Evolutionary conservation across 2,888 invertebrate species (phyloP).

Genomic region (Stenolophus ochropezus): DNA sequence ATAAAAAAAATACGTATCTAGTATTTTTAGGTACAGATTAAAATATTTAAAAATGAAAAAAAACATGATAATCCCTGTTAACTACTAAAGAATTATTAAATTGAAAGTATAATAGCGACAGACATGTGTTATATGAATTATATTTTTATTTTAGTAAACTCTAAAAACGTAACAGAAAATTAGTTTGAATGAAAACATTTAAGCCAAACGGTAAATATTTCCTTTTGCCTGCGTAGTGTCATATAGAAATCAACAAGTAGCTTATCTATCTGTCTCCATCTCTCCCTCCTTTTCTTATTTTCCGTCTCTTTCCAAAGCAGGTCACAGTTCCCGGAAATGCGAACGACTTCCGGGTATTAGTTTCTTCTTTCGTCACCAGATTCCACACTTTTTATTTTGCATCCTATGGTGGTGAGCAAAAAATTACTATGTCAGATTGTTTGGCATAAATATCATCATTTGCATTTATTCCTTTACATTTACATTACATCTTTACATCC

Average conservation of each 20-base stretch:
- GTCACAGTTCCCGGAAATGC: slow-evolving; percentile 3
- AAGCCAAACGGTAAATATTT: no score
- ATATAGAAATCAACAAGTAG: not conserved
- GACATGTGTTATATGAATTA: no score
- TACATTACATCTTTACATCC: not conserved
- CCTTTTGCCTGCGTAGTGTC: not conserved
- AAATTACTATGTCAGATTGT: not conserved
- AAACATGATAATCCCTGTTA: no score
- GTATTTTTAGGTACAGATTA: no score
- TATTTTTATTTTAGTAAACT: no score
- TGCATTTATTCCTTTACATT: not conserved
- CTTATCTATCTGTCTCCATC: not conserved
- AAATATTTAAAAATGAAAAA: no score
- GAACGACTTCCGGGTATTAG: slow-evolving; percentile 5
- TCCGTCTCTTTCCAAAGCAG: not conserved
- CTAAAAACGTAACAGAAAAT: no score
- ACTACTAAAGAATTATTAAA: no score
- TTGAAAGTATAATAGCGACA: no score
- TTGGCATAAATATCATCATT: not conserved
- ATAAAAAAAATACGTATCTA: no score
- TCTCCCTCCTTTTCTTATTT: not conserved
- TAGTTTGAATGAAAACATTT: no score
- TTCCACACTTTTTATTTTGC: slow-evolving; percentile 1
- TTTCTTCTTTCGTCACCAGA: not conserved
- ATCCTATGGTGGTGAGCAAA: not conserved